A percentile compares a stretch with the other conserved stretches of the same genome.
Conservation (phyloP, 2,113 vertebrate genomes). For the Xerus inauris region DNA sequence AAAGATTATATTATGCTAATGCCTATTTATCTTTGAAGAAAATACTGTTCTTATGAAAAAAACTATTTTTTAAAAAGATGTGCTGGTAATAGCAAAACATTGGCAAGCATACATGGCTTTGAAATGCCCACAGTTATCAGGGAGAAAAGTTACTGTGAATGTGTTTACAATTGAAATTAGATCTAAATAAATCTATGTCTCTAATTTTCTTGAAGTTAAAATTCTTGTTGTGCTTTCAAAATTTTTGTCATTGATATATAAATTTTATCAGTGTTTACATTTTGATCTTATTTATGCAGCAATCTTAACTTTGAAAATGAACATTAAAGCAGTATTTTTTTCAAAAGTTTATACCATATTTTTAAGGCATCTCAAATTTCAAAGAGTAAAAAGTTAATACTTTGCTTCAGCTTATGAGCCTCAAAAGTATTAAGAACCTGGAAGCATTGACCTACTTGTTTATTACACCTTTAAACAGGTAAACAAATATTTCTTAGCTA, state of each 20-base stretch:
- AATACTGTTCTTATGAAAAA: background rate
- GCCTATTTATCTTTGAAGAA: slow-evolving; percentile 13
- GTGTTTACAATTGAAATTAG: slow-evolving; percentile 19
- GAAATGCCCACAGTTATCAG: background rate
- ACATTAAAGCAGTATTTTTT: background rate
- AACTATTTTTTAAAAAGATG: background rate
- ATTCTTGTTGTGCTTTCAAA: background rate
- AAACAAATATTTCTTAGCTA: background rate
- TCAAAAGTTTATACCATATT: background rate
- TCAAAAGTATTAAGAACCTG: background rate
- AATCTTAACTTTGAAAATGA: slow-evolving; percentile 9
- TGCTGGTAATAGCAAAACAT: background rate
- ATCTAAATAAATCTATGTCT: background rate
- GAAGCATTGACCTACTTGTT: background rate
- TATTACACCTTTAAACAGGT: background rate
- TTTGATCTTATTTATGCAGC: background rate
- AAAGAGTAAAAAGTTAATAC: background rate
- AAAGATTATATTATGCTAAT: slow-evolving; percentile 44
- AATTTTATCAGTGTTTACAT: background rate
- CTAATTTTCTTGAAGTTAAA: background rate
- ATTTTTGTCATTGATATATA: background rate
- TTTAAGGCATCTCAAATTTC: background rate
- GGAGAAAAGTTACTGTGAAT: background rate
- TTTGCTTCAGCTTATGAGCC: background rate
- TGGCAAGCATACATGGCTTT: background rate